phyloP scores from a whole-genome alignment of 2,797 vertebrate genomes.

The Lepidocolaptes lacrymiger region DNA sequence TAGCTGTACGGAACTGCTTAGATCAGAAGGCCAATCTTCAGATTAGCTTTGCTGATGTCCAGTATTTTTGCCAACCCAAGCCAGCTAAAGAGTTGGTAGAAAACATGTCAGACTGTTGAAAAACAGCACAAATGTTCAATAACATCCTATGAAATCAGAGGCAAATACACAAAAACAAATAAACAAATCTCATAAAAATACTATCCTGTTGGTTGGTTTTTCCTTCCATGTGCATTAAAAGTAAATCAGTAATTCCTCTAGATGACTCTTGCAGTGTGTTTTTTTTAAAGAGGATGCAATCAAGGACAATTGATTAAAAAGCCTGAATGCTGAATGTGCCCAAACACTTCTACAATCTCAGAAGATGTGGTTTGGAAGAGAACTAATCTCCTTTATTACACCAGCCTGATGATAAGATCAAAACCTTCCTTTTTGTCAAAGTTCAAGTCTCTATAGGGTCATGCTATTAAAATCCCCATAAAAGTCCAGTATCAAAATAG shows the following conservation, averaged over 20 bases:
- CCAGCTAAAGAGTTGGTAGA: not conserved
- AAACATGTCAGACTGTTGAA: not conserved
- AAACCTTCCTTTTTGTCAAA: not conserved
- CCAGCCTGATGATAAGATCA: not conserved
- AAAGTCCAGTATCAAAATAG: not conserved
- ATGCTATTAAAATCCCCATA: not conserved
- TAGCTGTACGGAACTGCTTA: not conserved
- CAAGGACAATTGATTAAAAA: conserved; percentile 8
- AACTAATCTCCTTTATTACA: not conserved
- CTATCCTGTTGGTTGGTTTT: not conserved
- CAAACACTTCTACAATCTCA: not conserved
- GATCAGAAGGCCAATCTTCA: not conserved
- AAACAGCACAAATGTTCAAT: not conserved
- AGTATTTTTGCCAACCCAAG: not conserved
- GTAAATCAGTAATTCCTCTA: not conserved
- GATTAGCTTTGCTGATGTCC: not conserved
- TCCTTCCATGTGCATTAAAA: not conserved
- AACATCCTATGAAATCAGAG: not conserved
- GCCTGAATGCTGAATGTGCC: not conserved
- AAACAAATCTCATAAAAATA: not conserved
- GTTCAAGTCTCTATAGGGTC: not conserved
- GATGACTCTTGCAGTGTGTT: not conserved
- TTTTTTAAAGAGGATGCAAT: not conserved
- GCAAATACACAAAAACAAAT: not conserved
- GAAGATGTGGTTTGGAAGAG: not conserved